phyloP scores from a whole-genome alignment of 2,113 vertebrate genomes.

The Cyprinus carpio region DNA sequence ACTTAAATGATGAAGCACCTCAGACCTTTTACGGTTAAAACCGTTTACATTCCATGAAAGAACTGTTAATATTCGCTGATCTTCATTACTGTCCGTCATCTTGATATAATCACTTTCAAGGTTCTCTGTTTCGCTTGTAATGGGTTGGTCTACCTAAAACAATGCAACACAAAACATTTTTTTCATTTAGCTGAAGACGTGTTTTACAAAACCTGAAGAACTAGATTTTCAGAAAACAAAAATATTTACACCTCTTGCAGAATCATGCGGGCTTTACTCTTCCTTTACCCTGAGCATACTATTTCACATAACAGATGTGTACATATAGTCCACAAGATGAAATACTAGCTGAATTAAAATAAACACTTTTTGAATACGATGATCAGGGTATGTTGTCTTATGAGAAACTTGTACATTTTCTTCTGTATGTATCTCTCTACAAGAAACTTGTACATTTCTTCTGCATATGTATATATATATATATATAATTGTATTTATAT shows the following conservation, averaged over 20 bases:
- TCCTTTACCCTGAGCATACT: background rate
- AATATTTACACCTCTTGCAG: too few species aligned
- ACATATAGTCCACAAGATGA: background rate
- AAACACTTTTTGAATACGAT: too few species aligned
- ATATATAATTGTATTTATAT: too few species aligned
- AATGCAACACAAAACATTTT: background rate
- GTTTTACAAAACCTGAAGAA: background rate
- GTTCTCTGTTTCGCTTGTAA: background rate
- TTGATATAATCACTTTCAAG: background rate
- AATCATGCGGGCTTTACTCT: background rate
- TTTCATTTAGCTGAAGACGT: background rate
- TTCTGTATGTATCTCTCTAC: too few species aligned
- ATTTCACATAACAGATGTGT: background rate
- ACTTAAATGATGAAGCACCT: conserved; percentile 38
- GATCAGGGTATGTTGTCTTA: too few species aligned
- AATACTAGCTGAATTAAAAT: too few species aligned
- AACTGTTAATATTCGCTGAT: conserved; percentile 28
- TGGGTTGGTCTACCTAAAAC: background rate
- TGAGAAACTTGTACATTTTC: too few species aligned
- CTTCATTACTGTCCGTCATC: background rate
- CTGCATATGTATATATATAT: too few species aligned
- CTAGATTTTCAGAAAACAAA: background rate
- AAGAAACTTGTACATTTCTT: too few species aligned
- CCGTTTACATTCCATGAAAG: conserved; percentile 55
- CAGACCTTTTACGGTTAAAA: conserved; percentile 37